phyloP scores from a whole-genome alignment of 2,888 invertebrate genomes.

The Thecocarcelia acutangulata region DNA sequence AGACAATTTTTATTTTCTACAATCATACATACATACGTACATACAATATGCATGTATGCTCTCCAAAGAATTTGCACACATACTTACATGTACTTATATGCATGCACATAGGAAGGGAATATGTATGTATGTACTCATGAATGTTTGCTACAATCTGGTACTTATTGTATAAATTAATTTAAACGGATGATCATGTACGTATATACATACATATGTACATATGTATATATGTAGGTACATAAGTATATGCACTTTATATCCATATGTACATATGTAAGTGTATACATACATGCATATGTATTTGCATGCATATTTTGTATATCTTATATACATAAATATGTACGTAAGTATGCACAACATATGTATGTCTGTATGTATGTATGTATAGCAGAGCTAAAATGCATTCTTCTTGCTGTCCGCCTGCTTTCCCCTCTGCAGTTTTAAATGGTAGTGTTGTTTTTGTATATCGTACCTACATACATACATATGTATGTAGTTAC shows the following conservation, averaged over 20 bases:
- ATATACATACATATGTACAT: slow-evolving; percentile 28
- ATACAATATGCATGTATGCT: background rate
- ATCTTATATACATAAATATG: slow-evolving; percentile 20
- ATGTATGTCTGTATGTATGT: slow-evolving; percentile 28
- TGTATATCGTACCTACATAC: background rate
- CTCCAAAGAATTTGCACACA: background rate
- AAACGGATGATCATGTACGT: slow-evolving; percentile 18
- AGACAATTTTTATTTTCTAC: too few species aligned
- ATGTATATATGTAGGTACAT: slow-evolving; percentile 18
- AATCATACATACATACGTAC: background rate
- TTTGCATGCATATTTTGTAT: slow-evolving; percentile 15
- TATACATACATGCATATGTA: slow-evolving; percentile 20
- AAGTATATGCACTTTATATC: slow-evolving; percentile 11
- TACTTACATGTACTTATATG: background rate
- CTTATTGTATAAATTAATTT: slow-evolving; percentile 48
- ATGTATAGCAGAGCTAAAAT: slow-evolving; percentile 59
- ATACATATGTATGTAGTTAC: too few species aligned
- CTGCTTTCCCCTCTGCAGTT: slow-evolving; percentile 17
- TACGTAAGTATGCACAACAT: slow-evolving; percentile 30
- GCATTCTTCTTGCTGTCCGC: slow-evolving; percentile 68
- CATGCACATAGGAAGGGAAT: too few species aligned
- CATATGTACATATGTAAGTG: slow-evolving; percentile 24
- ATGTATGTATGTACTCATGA: slow-evolving; percentile 1
- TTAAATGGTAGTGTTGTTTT: slow-evolving; percentile 29
- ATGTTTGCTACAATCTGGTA: background rate